These are phyloP conservation scores for roundworm (Caenorhabditis elegans) DNA, from an alignment of 1,140 invertebrate genomes.

Conservation along the genomic window DNA sequence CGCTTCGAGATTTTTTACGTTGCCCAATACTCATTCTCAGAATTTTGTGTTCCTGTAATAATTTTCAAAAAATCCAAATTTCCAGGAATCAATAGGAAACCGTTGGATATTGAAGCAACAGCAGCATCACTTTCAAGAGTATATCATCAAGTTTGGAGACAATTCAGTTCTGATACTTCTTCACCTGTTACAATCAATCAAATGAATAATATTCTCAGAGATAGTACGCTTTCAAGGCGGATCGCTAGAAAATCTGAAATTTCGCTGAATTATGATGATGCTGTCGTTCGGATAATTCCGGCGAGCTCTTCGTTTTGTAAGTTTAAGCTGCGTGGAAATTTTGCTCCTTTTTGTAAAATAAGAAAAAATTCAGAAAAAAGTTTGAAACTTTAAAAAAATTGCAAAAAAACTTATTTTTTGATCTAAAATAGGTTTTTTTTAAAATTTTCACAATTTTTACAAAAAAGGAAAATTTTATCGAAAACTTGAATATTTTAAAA, in stretches of 20 bases:
- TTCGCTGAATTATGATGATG: constrained; percentile 34
- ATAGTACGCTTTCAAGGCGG: neutral
- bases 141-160: neutral
- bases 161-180: neutral
- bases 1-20: no score
- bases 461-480: neutral
- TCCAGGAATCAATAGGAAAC: neutral
- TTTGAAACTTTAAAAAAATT: no score
- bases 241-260: neutral
- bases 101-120: neutral
- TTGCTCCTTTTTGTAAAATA: no score
- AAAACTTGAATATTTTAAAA: neutral
- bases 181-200: neutral
- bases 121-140: neutral
- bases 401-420: no score
- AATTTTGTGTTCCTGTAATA: no score
- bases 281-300: constrained; percentile 29
- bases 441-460: neutral
- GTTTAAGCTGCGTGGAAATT: neutral
- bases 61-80: no score
- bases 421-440: no score
- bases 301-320: constrained; percentile 34
- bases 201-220: neutral
- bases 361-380: no score
- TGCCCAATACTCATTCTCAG: no score